Conservation (phyloP, 2,113 vertebrate species). For the Dasyurus viverrinus region DNA sequence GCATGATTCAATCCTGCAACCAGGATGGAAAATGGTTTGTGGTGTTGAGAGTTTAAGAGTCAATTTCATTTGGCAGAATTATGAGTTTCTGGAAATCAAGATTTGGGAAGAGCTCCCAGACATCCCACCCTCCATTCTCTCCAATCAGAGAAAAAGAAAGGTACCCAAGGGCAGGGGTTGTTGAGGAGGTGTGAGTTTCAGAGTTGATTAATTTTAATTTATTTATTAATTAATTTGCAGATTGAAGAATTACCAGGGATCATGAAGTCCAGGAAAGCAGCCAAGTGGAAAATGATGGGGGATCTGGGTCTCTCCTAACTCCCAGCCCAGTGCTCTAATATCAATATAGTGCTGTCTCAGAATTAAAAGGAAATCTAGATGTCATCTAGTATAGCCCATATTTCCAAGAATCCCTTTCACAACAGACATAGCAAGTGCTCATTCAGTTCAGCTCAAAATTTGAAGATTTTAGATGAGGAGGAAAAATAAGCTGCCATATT, state of each 20-base stretch:
- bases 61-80: not conserved
- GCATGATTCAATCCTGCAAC: not conserved
- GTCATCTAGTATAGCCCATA: not conserved
- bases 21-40: not conserved
- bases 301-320: not conserved
- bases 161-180: not conserved
- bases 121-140: not conserved
- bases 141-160: not conserved
- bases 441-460: not conserved
- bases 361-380: not conserved
- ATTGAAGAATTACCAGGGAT: not conserved
- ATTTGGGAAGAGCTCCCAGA: not conserved
- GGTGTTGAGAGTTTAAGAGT: not conserved
- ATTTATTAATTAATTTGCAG: not conserved
- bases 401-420: not conserved
- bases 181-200: not conserved
- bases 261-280: not conserved
- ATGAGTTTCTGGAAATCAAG: not conserved
- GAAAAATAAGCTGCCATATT: not conserved
- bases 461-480: not conserved
- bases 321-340: not conserved
- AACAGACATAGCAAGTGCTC: not conserved
- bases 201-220: not conserved
- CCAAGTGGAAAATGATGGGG: not conserved
- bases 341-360: not conserved